A percentile compares a stretch with the other conserved stretches of the same genome.
Evolutionary conservation across 2,113 vertebrate genomes (phyloP).

Genomic region (Trematomus loennbergii): DNA sequence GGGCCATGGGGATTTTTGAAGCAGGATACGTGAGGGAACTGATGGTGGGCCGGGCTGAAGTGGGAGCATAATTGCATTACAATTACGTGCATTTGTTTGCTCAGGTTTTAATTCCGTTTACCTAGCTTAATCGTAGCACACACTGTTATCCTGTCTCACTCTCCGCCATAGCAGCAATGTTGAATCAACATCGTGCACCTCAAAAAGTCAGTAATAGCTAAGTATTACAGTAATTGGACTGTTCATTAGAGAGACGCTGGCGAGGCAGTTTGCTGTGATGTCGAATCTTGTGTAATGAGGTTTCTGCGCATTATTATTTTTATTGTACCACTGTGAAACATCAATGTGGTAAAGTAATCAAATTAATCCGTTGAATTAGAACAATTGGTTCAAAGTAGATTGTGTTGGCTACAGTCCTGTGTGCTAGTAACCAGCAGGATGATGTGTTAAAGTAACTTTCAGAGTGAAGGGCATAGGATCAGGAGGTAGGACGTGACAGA

Average conservation of each 20-base stretch:
- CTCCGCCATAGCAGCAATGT: not conserved
- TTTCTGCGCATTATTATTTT: slow-evolving; percentile 25
- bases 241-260: slow-evolving; percentile 48
- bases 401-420: not conserved
- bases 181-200: slow-evolving; percentile 35
- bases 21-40: not conserved
- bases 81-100: slow-evolving; percentile 19
- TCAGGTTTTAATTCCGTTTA: slow-evolving; percentile 22
- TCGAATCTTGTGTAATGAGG: slow-evolving; percentile 41
- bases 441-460: slow-evolving; percentile 44
- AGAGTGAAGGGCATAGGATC: slow-evolving; percentile 4
- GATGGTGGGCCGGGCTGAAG: not conserved
- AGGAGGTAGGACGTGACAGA: slow-evolving; percentile 34
- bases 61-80: slow-evolving; percentile 8
- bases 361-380: slow-evolving; percentile 6
- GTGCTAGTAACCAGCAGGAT: not conserved
- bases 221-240: slow-evolving; percentile 49
- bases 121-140: slow-evolving; percentile 5
- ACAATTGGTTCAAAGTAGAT: not conserved
- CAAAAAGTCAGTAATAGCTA: slow-evolving; percentile 22
- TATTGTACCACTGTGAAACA: not conserved
- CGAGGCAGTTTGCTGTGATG: slow-evolving; percentile 9
- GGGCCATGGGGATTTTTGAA: not conserved
- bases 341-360: not conserved
- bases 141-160: not conserved